Percentiles rank a stretch among this genome's conserved stretches.
Evolutionary conservation across 2,888 invertebrate species (phyloP).

Genomic region (Platycheirus albimanus): DNA sequence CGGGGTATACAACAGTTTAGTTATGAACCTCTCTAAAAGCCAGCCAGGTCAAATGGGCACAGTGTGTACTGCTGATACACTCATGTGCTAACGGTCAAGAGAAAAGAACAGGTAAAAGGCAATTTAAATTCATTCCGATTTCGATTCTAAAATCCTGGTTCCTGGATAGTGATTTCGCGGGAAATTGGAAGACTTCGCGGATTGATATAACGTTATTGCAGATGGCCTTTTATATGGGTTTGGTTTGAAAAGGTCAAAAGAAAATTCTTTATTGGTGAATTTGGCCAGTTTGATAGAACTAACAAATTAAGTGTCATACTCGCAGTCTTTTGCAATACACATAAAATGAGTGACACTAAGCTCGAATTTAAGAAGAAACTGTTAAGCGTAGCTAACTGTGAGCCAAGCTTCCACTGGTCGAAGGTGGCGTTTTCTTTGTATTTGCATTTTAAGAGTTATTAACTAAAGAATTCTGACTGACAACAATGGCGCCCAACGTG

Average conservation of each 20-base stretch:
- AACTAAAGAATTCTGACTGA: too few species aligned
- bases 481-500: too few species aligned
- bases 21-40: slow-evolving; percentile 28
- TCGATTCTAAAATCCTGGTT: slow-evolving; percentile 34
- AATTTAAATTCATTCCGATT: slow-evolving; percentile 57
- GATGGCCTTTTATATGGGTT: neutral
- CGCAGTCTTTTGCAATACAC: too few species aligned
- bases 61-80: neutral
- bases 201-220: neutral
- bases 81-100: too few species aligned
- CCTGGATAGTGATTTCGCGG: slow-evolving; percentile 43
- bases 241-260: neutral
- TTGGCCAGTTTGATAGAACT: neutral
- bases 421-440: too few species aligned
- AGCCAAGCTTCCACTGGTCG: too few species aligned
- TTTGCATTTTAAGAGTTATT: too few species aligned
- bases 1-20: slow-evolving; percentile 3
- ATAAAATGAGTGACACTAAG: too few species aligned
- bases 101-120: slow-evolving; percentile 22
- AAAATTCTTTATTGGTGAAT: neutral
- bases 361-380: too few species aligned
- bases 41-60: neutral
- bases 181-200: slow-evolving; percentile 47
- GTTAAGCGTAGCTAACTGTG: too few species aligned
- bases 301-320: too few species aligned